Evolutionary conservation across 1,140 invertebrate genomes (phyloP).

Genomic region (Magallana angulata): DNA sequence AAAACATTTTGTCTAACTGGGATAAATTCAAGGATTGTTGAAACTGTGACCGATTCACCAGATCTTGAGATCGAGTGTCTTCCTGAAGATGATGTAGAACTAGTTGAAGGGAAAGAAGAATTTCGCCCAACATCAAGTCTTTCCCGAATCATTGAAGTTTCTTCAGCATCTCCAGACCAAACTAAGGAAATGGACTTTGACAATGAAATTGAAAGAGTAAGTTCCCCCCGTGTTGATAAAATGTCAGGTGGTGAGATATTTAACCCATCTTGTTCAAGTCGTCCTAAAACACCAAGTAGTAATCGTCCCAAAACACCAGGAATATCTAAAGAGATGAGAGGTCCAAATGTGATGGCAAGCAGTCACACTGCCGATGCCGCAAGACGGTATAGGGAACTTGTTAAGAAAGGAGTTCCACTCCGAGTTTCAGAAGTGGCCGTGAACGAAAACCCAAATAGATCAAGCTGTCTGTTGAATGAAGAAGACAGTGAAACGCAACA

Average conservation of each 20-base stretch:
- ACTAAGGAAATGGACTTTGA: constrained; percentile 49
- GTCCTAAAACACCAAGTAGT: constrained; percentile 1
- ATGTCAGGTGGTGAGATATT: not conserved
- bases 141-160: constrained; percentile 57
- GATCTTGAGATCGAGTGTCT: constrained; percentile 33
- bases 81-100: constrained; percentile 42
- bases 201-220: constrained; percentile 6
- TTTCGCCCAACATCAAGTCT: constrained; percentile 41
- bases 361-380: constrained; percentile 60
- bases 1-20: constrained; percentile 57
- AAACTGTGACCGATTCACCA: constrained; percentile 17
- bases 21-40: constrained; percentile 30
- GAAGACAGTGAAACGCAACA: not conserved
- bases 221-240: not conserved
- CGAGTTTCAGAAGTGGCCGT: constrained; percentile 69
- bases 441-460: constrained; percentile 2
- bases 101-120: constrained; percentile 18
- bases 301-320: not conserved
- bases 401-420: constrained; percentile 70
- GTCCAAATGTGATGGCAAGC: constrained; percentile 35
- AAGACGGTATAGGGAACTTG: constrained; percentile 70
- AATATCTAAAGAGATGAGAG: not conserved
- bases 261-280: not conserved
- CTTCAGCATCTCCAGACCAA: constrained; percentile 51
- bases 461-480: constrained; percentile 17